Percentiles rank a stretch among this genome's conserved stretches.
These are phyloP conservation scores for Mormyrus proboscirostris DNA, from an alignment of 2,797 vertebrate species.

Conservation along the genomic window DNA sequence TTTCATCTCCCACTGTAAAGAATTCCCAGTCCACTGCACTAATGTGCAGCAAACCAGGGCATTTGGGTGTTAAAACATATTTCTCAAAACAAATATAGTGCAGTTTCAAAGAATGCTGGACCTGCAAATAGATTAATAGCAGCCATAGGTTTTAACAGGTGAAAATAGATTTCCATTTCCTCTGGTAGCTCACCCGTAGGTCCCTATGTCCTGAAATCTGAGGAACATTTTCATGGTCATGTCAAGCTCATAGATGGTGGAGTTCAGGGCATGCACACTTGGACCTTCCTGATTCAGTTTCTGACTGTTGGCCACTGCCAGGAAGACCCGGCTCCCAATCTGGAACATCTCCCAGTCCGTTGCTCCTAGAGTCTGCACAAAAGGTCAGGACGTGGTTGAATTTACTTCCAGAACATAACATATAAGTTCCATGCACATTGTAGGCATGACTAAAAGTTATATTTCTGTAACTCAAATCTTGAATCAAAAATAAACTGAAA, in stretches of 20 bases:
- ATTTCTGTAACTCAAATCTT: neutral
- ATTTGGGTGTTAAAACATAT: neutral
- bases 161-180: neutral
- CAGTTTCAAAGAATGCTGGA: neutral
- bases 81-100: neutral
- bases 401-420: neutral
- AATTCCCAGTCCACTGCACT: conserved; percentile 97
- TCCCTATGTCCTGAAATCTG: conserved; percentile 86
- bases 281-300: conserved; percentile 57
- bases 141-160: neutral
- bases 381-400: neutral
- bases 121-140: neutral
- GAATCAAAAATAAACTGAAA: neutral
- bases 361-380: conserved; percentile 76
- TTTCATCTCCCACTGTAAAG: conserved; percentile 84
- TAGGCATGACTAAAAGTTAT: neutral
- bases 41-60: neutral
- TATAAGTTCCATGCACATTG: neutral
- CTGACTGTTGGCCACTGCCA: conserved; percentile 90
- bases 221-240: conserved; percentile 76
- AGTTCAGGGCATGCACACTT: conserved; percentile 81
- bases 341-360: conserved; percentile 89
- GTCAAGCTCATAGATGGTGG: conserved; percentile 90
- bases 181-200: conserved; percentile 71
- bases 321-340: conserved; percentile 75